Conservation (phyloP, 2,113 vertebrate genomes). For the Pantherophis guttatus region DNA sequence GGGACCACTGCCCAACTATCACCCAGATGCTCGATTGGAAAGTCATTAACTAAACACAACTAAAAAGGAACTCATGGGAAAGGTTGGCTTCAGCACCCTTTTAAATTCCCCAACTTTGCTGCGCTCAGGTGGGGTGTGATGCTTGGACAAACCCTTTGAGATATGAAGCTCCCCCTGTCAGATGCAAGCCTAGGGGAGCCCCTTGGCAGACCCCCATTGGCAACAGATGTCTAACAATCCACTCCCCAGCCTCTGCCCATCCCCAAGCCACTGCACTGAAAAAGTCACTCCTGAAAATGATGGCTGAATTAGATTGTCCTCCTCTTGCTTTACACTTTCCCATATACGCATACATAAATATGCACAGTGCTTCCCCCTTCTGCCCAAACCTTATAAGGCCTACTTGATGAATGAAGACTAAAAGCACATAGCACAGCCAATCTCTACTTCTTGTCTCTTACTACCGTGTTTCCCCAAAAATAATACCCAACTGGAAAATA, state of each 20-base stretch:
- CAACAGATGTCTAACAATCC: conserved; percentile 60
- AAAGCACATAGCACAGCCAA: background rate
- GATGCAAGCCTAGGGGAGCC: conserved; percentile 17
- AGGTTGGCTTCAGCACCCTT: background rate
- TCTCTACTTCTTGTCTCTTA: background rate
- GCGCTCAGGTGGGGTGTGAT: conserved; percentile 49
- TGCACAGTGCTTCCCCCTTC: background rate
- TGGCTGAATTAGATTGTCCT: background rate
- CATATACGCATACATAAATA: no score
- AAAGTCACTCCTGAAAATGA: background rate
- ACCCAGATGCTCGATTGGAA: background rate
- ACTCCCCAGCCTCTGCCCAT: conserved; percentile 51
- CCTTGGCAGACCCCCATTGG: conserved; percentile 12
- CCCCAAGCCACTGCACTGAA: background rate
- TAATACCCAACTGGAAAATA: no score
- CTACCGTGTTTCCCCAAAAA: no score
- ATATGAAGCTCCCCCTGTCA: background rate
- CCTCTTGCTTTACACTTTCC: accelerated
- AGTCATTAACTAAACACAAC: background rate
- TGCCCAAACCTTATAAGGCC: background rate
- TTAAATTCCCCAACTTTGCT: background rate
- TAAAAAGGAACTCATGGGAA: background rate
- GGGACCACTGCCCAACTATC: accelerated
- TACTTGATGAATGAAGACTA: background rate
- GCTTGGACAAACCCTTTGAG: background rate